These are phyloP conservation scores for Elgonia sp. DNA, from an alignment of 2,888 invertebrate species.

Conservation along the genomic window DNA sequence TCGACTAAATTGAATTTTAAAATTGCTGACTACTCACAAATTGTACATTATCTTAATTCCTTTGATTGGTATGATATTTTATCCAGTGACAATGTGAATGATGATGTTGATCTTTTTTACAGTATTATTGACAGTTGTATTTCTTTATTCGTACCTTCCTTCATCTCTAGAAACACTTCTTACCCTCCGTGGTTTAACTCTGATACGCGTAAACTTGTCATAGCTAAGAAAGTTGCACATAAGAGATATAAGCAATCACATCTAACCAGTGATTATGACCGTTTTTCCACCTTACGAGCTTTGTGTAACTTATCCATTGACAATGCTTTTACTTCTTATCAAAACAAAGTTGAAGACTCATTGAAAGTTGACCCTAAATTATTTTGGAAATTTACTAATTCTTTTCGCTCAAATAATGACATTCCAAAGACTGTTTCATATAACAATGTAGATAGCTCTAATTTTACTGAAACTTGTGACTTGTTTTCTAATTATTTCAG, in stretches of 20 bases:
- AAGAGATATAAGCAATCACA: neutral
- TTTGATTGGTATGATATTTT: constrained; percentile 9
- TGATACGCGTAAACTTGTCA: neutral
- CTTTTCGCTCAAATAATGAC: neutral
- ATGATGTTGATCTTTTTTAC: constrained; percentile 36
- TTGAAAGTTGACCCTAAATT: neutral
- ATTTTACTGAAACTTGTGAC: neutral
- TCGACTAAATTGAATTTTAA: constrained; percentile 5
- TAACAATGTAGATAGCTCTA: neutral
- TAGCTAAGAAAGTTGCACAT: constrained; percentile 9
- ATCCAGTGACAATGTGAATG: constrained; percentile 1
- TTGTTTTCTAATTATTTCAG: constrained; percentile 1
- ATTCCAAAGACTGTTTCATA: constrained; percentile 2
- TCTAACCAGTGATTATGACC: neutral
- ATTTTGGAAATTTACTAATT: constrained; percentile 1
- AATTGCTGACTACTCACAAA: neutral
- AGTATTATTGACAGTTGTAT: constrained; percentile 13
- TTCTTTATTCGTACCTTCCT: neutral
- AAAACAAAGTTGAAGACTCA: constrained; percentile 1
- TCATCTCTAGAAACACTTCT: neutral
- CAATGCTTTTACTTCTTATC: neutral
- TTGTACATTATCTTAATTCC: constrained; percentile 14
- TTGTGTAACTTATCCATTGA: neutral
- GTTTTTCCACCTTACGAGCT: neutral
- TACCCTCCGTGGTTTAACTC: constrained; percentile 29